phyloP scores from a whole-genome alignment of 1,140 invertebrate genomes.

The Ganaspis sp. region DNA sequence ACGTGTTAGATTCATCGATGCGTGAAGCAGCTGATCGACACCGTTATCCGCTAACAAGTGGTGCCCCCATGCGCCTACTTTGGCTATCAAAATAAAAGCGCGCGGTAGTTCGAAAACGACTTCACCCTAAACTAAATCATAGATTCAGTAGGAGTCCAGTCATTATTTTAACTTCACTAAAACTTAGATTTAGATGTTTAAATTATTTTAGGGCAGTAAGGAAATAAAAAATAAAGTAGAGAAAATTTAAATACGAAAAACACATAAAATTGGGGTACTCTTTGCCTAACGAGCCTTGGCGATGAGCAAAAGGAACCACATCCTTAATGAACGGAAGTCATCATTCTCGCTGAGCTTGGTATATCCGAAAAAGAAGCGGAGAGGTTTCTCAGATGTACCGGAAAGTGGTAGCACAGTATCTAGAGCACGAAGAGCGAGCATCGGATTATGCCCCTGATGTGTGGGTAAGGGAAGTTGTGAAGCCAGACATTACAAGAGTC shows the following conservation, averaged over 20 bases:
- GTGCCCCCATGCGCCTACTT: too few species aligned
- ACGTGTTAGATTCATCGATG: too few species aligned
- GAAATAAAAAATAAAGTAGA: background rate
- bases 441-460: background rate
- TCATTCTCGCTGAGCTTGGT: background rate
- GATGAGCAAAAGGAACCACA: background rate
- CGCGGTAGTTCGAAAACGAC: too few species aligned
- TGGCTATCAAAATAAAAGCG: too few species aligned
- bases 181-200: too few species aligned
- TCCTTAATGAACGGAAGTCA: conserved; percentile 24
- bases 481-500: background rate
- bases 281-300: background rate
- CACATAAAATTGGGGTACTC: background rate
- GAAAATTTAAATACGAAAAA: background rate
- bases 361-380: conserved; percentile 14
- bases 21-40: too few species aligned
- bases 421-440: background rate
- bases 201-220: too few species aligned
- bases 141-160: too few species aligned
- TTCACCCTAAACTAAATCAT: too few species aligned
- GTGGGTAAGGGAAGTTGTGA: background rate
- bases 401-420: background rate
- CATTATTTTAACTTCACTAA: too few species aligned
- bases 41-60: too few species aligned
- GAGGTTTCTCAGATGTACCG: conserved; percentile 12